A percentile compares a stretch with the other conserved stretches of the same genome.
Evolutionary conservation across 2,888 invertebrate species (phyloP).

Genomic region (Apamea epomidion): DNA sequence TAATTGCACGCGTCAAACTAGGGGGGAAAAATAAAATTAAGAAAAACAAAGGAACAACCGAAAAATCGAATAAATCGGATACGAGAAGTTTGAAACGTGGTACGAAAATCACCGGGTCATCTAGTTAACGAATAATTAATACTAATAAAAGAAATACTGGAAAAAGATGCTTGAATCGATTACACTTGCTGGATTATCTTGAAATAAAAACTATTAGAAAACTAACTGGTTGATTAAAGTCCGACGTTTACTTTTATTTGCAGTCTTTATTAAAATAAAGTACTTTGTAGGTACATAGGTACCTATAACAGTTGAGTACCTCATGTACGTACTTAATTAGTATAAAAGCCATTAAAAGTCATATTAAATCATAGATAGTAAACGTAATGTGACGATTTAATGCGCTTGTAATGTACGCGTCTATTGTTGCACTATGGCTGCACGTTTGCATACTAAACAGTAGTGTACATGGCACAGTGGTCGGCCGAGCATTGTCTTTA

Average conservation of each 20-base stretch:
- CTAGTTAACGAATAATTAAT: too few relatives aligned
- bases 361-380: conserved; percentile 52
- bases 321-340: conserved; percentile 31
- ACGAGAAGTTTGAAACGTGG: too few relatives aligned
- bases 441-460: conserved; percentile 58
- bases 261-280: background rate
- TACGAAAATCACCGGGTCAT: too few relatives aligned
- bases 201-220: background rate
- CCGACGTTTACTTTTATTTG: background rate
- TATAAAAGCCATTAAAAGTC: conserved; percentile 48
- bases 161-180: too few relatives aligned
- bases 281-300: background rate
- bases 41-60: too few relatives aligned
- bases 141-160: too few relatives aligned
- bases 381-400: conserved; percentile 63
- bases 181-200: background rate
- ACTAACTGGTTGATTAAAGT: background rate
- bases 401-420: conserved; percentile 62
- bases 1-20: too few relatives aligned
- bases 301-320: background rate
- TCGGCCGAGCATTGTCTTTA: background rate
- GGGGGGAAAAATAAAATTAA: too few relatives aligned
- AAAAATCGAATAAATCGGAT: too few relatives aligned
- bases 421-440: conserved; percentile 66
- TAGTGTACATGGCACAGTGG: conserved; percentile 45